Conservation (phyloP, 2,113 vertebrate genomes). For the Hippoglossus stenolepis region DNA sequence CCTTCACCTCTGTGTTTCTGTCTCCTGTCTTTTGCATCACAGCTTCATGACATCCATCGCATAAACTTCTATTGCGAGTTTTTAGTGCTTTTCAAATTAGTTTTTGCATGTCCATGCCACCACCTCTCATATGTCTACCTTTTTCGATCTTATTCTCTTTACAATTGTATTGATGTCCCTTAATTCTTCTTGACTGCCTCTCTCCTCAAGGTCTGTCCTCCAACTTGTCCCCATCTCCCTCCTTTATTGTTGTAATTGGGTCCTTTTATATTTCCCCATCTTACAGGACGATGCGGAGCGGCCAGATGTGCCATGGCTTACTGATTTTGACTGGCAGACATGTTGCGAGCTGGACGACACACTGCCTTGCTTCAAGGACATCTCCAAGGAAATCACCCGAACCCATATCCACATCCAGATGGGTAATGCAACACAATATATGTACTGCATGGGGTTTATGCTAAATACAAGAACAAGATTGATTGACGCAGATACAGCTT, state of each 20-base stretch:
- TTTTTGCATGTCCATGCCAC: not conserved
- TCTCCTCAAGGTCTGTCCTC: not conserved
- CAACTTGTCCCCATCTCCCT: not conserved
- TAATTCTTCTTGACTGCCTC: not conserved
- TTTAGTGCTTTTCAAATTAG: not conserved
- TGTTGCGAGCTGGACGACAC: slow-evolving; percentile 84
- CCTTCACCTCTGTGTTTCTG: slow-evolving; percentile 9
- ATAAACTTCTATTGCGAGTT: not conserved
- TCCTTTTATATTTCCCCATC: not conserved
- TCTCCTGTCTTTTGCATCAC: not conserved
- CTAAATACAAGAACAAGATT: not conserved
- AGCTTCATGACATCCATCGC: slow-evolving; percentile 36
- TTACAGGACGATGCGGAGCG: slow-evolving; percentile 75
- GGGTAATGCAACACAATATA: slow-evolving; percentile 70
- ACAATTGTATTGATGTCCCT: slow-evolving; percentile 2
- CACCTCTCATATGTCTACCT: not conserved
- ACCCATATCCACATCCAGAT: slow-evolving; percentile 76
- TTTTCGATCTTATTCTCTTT: not conserved
- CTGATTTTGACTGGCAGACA: slow-evolving; percentile 77
- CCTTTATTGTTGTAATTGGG: not conserved
- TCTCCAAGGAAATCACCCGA: slow-evolving; percentile 75
- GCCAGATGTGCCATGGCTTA: slow-evolving; percentile 81
- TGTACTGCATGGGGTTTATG: not conserved
- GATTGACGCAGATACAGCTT: not conserved
- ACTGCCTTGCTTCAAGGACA: slow-evolving; percentile 81